Evolutionary conservation across 1,140 invertebrate genomes (phyloP), one percentile per base, ranked within the genome.

Genomic region (Drosophila bocki): DNA sequence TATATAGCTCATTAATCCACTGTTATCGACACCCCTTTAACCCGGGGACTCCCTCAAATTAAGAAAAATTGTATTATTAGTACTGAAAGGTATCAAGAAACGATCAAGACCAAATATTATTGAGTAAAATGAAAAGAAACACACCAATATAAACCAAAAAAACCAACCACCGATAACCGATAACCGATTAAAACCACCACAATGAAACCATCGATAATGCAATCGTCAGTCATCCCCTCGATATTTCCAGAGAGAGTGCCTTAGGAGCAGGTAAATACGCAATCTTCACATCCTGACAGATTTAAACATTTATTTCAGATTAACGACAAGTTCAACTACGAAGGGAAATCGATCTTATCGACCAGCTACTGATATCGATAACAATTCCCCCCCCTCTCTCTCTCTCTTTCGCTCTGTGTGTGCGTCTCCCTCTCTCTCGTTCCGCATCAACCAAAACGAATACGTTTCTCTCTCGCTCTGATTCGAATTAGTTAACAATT

Each of bases 231-330:
- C 71, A 54, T 50, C 57, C 41, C 37, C 57, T 29, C 42, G 69
- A 65, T 35, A 48, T 42, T 48, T 41, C n/a, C 64, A 70, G 42
- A 50, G 50, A 67, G 64, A 48, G 44, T 58, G 45, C 65, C 22
- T 58, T 58, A 22, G 64, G 78, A 67, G 56, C 83, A 87, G 83
- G 83, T 87, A 87, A 87, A 87, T 87, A 88, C 61, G 35, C 54
- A 60, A 53, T 15, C 54, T 32, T 77, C 56, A 29, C 48, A 44
- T 42, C 72, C 78, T 62, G 75, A 74, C 45, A 69, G 74, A 67
- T 70, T 74, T 59, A 65, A 71, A 26, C 57, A 74, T 72, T 88
- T 47, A 59, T 88, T 35, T 17, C 53, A 62, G 51, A 26, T 39
- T 26, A 11, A 41, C 29, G 17, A 33, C 13, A 35, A 33, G 13